Conservation (phyloP, 2,888 invertebrate genomes). For the Mesodorylaimus sp. region DNA sequence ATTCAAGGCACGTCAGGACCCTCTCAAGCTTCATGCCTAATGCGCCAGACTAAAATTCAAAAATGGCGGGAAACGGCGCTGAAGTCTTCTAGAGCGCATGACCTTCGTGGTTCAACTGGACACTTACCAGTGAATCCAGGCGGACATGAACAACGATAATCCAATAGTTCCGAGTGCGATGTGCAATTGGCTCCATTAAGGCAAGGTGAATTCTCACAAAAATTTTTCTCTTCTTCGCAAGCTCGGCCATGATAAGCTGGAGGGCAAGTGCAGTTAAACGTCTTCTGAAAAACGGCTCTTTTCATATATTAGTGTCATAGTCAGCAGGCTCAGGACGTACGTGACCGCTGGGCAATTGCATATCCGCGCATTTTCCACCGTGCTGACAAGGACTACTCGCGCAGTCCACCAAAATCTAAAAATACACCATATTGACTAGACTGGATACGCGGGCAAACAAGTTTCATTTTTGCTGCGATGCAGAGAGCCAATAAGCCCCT, state of each 20-base stretch:
- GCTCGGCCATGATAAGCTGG: conserved; percentile 34
- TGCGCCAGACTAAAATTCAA: not conserved
- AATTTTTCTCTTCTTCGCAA: conserved; percentile 38
- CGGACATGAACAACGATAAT: conserved; percentile 5
- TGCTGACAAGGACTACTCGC: conserved; percentile 37
- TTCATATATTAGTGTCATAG: conserved; percentile 13
- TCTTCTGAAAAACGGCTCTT: not conserved
- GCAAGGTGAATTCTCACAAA: conserved; percentile 41
- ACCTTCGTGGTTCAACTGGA: not conserved
- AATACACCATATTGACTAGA: no score
- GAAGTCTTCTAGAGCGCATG: no score
- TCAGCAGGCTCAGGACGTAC: not conserved
- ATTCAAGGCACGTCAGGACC: not conserved
- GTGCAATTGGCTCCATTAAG: conserved; percentile 40
- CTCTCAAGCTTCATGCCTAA: not conserved
- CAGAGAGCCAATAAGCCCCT: no score
- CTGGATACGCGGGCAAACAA: no score
- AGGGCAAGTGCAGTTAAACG: conserved; percentile 36
- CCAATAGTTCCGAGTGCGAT: not conserved
- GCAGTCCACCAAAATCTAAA: no score
- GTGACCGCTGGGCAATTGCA: conserved; percentile 9
- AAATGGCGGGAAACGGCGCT: no score
- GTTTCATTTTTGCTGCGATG: no score
- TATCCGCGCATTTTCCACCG: conserved; percentile 38
- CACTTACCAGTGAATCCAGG: conserved; percentile 23